Conservation (phyloP, 2,797 vertebrate species). For the Tragopan temminckii region DNA sequence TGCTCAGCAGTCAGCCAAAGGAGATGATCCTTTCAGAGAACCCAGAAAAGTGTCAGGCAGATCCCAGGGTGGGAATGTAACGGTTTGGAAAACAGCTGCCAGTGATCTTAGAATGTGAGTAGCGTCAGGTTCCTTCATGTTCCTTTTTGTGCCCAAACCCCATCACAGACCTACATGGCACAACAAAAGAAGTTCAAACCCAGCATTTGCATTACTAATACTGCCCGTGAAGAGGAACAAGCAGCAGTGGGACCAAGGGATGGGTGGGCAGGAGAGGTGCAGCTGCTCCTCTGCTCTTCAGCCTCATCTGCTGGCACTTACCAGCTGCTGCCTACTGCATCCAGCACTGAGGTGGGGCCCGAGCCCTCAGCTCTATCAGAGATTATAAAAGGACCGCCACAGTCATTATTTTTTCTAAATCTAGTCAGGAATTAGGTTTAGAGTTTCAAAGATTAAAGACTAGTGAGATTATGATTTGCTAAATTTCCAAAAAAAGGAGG, state of each 20-base stretch:
- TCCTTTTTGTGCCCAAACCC: background rate
- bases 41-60: background rate
- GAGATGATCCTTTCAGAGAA: background rate
- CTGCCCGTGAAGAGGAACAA: background rate
- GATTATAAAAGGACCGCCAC: background rate
- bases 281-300: background rate
- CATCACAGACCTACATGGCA: accelerated
- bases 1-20: background rate
- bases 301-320: accelerated
- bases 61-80: background rate
- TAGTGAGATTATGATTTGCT: constrained; percentile 34
- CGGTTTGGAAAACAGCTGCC: background rate
- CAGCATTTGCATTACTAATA: background rate
- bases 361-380: background rate
- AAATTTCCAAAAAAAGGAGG: background rate
- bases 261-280: background rate
- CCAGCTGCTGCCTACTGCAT: accelerated
- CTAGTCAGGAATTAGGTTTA: background rate
- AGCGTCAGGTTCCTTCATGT: accelerated
- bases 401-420: background rate
- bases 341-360: accelerated
- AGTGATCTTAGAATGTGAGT: accelerated
- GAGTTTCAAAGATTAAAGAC: constrained; percentile 37
- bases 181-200: background rate
- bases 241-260: accelerated